These are phyloP conservation scores for Ischnura elegans DNA, from an alignment of 2,888 invertebrate genomes.

Conservation along the genomic window DNA sequence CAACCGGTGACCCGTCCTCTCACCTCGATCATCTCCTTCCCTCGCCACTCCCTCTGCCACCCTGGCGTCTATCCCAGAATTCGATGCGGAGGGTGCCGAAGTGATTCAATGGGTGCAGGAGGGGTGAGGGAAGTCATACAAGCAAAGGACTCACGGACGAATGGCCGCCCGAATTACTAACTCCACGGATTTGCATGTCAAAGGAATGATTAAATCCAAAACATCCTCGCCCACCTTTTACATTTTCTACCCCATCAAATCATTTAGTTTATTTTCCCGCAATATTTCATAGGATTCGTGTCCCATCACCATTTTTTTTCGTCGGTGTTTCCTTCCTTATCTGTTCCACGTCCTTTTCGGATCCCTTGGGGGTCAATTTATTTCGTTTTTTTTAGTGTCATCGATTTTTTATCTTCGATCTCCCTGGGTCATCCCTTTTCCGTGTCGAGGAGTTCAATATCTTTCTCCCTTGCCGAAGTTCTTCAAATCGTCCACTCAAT, in stretches of 20 bases:
- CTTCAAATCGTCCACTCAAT: not conserved
- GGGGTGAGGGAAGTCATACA: not conserved
- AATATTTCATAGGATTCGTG: not conserved
- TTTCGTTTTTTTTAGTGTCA: not conserved
- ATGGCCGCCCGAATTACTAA: slow-evolving; percentile 52
- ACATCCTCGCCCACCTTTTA: slow-evolving; percentile 47
- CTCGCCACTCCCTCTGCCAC: not conserved
- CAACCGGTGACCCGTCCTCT: not conserved
- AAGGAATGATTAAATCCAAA: slow-evolving; percentile 58
- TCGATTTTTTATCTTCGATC: not conserved
- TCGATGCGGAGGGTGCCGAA: not conserved
- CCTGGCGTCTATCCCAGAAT: not conserved
- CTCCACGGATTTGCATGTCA: slow-evolving; percentile 63
- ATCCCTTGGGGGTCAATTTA: not conserved
- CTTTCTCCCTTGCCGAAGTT: not conserved
- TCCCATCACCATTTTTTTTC: not conserved
- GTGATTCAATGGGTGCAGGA: not conserved
- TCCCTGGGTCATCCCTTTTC: not conserved
- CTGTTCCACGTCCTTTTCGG: not conserved
- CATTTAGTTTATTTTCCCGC: not conserved
- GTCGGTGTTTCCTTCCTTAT: not conserved
- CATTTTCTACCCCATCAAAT: not conserved
- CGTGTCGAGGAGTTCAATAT: not conserved
- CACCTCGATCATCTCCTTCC: not conserved
- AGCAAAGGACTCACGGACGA: slow-evolving; percentile 5